These are phyloP conservation scores for Cynodonichthys magdalenae DNA, from an alignment of 2,797 vertebrate species.

Conservation along the genomic window DNA sequence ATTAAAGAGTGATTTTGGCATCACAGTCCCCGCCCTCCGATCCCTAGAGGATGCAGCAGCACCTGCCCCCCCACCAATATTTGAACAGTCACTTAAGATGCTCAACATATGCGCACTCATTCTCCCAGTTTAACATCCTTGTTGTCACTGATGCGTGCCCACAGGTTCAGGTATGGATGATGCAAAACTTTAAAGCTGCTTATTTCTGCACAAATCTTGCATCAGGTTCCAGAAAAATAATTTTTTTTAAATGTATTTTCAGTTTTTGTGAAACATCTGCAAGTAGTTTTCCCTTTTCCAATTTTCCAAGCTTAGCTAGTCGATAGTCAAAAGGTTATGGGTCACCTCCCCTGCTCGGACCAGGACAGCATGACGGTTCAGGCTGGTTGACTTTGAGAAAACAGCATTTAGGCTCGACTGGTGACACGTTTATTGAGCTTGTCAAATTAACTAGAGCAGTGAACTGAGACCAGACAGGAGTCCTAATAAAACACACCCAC, in stretches of 20 bases:
- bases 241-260: background rate
- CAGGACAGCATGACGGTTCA: constrained; percentile 62
- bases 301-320: constrained; percentile 34
- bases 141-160: constrained; percentile 41
- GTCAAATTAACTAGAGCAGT: constrained; percentile 81
- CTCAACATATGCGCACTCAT: constrained; percentile 70
- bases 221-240: constrained; percentile 5
- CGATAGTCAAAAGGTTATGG: constrained; percentile 63
- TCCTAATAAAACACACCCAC: constrained; percentile 33
- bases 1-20: constrained; percentile 81
- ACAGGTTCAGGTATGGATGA: constrained; percentile 46
- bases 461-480: constrained; percentile 54
- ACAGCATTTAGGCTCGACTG: constrained; percentile 66
- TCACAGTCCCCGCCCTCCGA: constrained; percentile 49
- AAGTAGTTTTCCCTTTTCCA: constrained; percentile 2
- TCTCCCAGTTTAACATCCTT: constrained; percentile 52
- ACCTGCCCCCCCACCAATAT: constrained; percentile 73
- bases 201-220: constrained; percentile 14
- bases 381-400: constrained; percentile 77
- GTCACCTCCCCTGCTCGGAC: constrained; percentile 68
- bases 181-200: constrained; percentile 38
- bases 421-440: constrained; percentile 78
- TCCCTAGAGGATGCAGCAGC: constrained; percentile 63
- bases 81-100: constrained; percentile 63
- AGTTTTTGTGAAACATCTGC: background rate